Percentiles rank a stretch among this genome's conserved stretches.
Evolutionary conservation across 2,113 vertebrate genomes (phyloP).

Genomic region (Petrocephalus zakoni): DNA sequence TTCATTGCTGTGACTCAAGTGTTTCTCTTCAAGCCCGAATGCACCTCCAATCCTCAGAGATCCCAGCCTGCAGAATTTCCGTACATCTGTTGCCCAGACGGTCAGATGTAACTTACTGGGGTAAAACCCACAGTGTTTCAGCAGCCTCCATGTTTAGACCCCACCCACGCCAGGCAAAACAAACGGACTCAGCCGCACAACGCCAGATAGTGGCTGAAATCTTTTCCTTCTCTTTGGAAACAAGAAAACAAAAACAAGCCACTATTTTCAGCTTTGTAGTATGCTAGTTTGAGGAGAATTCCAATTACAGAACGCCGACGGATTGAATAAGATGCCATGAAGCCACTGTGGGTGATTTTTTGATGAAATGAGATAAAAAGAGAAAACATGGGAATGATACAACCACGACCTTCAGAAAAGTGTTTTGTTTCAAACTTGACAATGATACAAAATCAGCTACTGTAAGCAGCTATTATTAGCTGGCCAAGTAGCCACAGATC

Average conservation of each 20-base stretch:
- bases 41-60: neutral
- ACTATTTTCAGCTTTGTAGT: neutral
- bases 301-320: neutral
- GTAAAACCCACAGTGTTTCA: neutral
- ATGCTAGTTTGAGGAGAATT: neutral
- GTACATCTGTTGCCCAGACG: slow-evolving; percentile 37
- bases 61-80: slow-evolving; percentile 25
- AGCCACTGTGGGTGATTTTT: neutral
- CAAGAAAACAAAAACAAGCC: neutral
- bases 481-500: neutral
- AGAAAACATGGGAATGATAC: neutral
- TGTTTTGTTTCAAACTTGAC: neutral
- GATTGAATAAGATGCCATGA: neutral
- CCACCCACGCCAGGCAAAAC: neutral
- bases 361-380: neutral
- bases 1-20: neutral
- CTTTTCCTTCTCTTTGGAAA: neutral
- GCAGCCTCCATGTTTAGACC: neutral
- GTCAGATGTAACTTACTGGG: slow-evolving; percentile 29
- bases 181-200: too few relatives aligned
- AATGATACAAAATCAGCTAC: neutral
- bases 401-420: neutral
- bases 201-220: neutral
- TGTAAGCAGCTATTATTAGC: neutral
- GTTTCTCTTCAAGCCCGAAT: slow-evolving; percentile 1